Evolutionary conservation across 2,888 invertebrate genomes (phyloP), one percentile per base, ranked within the genome.

Genomic region (Piscicola geometra): DNA sequence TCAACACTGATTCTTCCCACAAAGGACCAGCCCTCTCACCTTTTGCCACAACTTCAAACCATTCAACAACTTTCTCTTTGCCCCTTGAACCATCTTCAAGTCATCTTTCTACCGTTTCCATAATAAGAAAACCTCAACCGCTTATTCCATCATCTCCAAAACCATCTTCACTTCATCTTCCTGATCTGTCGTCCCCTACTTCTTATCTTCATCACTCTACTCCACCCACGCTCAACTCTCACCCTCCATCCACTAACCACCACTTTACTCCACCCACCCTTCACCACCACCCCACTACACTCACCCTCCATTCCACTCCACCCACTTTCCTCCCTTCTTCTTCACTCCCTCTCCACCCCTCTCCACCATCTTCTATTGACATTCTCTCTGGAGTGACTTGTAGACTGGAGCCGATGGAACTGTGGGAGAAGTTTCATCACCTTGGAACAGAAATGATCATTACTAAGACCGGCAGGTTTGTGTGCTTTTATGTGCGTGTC

Each of bases 261-360:
- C 35, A 15, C 15, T 15, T n/a, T 35, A 5, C 33, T 67, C 67
- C 35, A 28, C 35, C 67, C 30, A 5, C 35, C n/a, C 35, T n/a
- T 67, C 67, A 5, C 18, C 32, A 5, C 18, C 28, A 5, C 30
- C 35, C 35, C 30, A 5, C 67, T 67, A 15, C 32, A 28, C 33
- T n/a, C 15, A 15, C 35, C 30, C 32, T 32, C 30, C 33, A 5
- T 35, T 30, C 60, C n/a, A 9, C 60, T 56, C 60, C 60, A 18
- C 60, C 60, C n/a, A 3, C 60, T 56, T n/a, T n/a, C n/a, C 60
- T n/a, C n/a, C 60, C 60, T 56, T n/a, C 60, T 56, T n/a, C 60
- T 56, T n/a, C 60, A 18, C 60, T n/a, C n/a, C 25, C 60, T 56
- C 60, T n/a, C n/a, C 25, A 9, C n/a, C 60, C 60, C n/a, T n/a